phyloP scores from a whole-genome alignment of 1,140 invertebrate genomes.

The Trichomalopsis sarcophagae region DNA sequence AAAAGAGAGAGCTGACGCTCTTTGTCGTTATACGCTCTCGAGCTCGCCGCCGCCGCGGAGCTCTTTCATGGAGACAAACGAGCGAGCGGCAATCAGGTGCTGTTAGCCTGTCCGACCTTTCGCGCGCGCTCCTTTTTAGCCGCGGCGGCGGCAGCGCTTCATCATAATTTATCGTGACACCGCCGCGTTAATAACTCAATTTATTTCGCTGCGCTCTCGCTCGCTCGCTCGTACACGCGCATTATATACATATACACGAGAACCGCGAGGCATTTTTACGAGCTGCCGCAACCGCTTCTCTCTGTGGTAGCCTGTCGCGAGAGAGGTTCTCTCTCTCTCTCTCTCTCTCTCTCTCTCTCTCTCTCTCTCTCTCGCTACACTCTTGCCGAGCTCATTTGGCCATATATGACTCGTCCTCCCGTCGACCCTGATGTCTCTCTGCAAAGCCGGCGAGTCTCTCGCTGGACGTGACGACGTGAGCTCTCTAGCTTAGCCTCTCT shows the following conservation, averaged over 20 bases:
- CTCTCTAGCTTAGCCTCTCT: neutral
- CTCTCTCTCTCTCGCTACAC: neutral
- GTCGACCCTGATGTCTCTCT: constrained; percentile 8
- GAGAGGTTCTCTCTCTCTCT: neutral
- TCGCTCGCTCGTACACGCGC: neutral
- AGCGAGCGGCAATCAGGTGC: constrained; percentile 74
- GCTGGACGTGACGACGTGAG: neutral
- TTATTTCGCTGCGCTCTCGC: constrained; percentile 68
- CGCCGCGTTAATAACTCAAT: constrained; percentile 76
- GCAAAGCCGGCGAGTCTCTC: neutral
- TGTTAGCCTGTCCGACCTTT: constrained; percentile 73
- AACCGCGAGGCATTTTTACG: constrained; percentile 60
- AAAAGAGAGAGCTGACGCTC: neutral
- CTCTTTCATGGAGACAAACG: constrained; percentile 74
- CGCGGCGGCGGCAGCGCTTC: constrained; percentile 65
- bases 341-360: neutral
- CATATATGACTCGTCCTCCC: neutral
- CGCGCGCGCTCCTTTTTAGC: constrained; percentile 72
- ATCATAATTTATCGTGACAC: constrained; percentile 76
- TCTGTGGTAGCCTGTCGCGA: neutral
- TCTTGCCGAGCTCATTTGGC: constrained; percentile 7
- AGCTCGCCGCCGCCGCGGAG: constrained; percentile 10
- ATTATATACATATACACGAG: neutral
- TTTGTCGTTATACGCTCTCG: constrained; percentile 8
- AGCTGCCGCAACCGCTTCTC: constrained; percentile 1